These are phyloP conservation scores for Cylindroiulus punctatus DNA, from an alignment of 2,888 invertebrate genomes.

Conservation along the genomic window DNA sequence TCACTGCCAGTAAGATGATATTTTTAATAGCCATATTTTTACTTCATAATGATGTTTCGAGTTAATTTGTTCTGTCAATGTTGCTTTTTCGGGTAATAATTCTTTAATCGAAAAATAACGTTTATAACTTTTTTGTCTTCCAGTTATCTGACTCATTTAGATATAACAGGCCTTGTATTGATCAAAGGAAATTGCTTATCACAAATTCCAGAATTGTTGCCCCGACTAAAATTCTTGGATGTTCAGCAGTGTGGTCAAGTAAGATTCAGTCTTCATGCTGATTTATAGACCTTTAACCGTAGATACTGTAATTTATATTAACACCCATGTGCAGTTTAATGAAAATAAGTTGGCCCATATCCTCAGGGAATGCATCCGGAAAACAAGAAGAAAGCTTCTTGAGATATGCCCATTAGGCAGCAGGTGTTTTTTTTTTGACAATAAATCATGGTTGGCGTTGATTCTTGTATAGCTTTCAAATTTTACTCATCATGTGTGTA, in stretches of 20 bases:
- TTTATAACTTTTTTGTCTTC: not conserved
- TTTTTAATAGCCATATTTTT: not conserved
- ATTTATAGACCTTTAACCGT: no score
- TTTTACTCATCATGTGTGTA: no score
- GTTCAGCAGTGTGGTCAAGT: conserved; percentile 59
- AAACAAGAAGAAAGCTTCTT: not conserved
- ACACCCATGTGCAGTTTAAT: not conserved
- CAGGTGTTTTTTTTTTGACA: no score
- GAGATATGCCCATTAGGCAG: no score
- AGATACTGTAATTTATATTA: no score
- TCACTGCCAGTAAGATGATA: conserved; percentile 55
- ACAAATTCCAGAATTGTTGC: conserved; percentile 56
- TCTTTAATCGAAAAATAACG: not conserved
- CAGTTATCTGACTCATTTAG: not conserved
- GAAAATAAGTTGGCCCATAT: not conserved
- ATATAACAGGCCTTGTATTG: not conserved
- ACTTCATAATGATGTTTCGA: not conserved
- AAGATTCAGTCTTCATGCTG: not conserved
- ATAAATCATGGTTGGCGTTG: no score
- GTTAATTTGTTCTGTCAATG: not conserved
- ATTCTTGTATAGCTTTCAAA: no score
- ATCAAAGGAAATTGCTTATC: conserved; percentile 51
- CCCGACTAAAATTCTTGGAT: conserved; percentile 58
- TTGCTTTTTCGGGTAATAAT: not conserved
- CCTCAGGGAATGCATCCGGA: no score